Conservation (phyloP, 53 echinoderm and acorn worm genomes). For the Arbacia lixula region DNA sequence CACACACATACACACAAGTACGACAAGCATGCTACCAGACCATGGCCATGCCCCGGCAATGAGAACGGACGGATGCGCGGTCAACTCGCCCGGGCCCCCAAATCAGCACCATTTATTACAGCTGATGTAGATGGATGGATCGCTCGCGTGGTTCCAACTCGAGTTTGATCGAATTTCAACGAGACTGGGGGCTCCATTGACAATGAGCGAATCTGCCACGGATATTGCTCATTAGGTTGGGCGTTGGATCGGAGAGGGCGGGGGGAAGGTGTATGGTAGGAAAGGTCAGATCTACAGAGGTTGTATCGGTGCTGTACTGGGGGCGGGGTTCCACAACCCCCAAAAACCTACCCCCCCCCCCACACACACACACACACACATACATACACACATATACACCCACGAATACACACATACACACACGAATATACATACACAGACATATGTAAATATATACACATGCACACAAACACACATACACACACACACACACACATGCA, state of each 20-base stretch:
- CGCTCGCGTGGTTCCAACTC: constrained; percentile 27
- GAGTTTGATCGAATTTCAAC: constrained; percentile 43
- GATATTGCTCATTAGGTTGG: constrained; percentile 29
- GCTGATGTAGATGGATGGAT: constrained; percentile 34
- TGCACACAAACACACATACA: too few relatives aligned
- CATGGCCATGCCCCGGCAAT: too few relatives aligned
- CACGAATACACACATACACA: too few relatives aligned
- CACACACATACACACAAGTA: too few relatives aligned
- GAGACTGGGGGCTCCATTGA: constrained; percentile 18
- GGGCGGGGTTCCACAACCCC: background rate
- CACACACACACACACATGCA: too few relatives aligned
- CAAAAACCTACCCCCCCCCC: background rate
- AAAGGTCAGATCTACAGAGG: constrained; percentile 15
- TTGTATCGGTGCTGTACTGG: background rate
- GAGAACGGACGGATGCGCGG: too few relatives aligned
- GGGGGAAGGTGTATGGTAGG: constrained; percentile 22
- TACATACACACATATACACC: too few relatives aligned
- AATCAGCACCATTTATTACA: constrained; percentile 41
- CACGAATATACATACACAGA: too few relatives aligned
- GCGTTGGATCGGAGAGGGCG: constrained; percentile 1
- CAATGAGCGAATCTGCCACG: background rate
- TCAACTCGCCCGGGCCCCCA: background rate
- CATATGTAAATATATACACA: too few relatives aligned
- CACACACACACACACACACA: too few relatives aligned
- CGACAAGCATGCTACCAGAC: too few relatives aligned